phyloP scores from a whole-genome alignment of 2,113 vertebrate genomes.

The Trochalopteron elliotii region DNA sequence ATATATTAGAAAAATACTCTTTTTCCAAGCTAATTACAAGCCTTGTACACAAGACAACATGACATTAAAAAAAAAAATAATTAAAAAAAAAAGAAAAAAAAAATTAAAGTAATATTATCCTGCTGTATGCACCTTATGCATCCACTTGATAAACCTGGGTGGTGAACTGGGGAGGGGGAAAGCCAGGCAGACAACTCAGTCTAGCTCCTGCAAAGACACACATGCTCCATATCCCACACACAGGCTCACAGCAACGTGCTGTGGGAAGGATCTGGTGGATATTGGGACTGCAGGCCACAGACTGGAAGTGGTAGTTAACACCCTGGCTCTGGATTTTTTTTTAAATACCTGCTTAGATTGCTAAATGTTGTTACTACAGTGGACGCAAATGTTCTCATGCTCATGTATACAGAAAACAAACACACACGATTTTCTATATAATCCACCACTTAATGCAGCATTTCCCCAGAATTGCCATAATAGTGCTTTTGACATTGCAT shows the following conservation, averaged over 20 bases:
- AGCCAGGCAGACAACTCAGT: constrained; percentile 61
- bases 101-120: constrained; percentile 40
- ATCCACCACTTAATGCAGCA: constrained; percentile 43
- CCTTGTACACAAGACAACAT: constrained; percentile 73
- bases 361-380: neutral
- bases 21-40: constrained; percentile 75
- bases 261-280: neutral
- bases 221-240: neutral
- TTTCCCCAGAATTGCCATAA: constrained; percentile 57
- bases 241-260: neutral
- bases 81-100: neutral
- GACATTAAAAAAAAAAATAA: constrained; percentile 43
- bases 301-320: constrained; percentile 48
- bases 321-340: constrained; percentile 51
- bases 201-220: constrained; percentile 37
- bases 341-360: constrained; percentile 47
- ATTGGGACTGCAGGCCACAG: neutral
- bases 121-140: constrained; percentile 56
- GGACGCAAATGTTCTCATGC: constrained; percentile 28
- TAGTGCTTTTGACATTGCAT: constrained; percentile 57
- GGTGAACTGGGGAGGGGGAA: constrained; percentile 54
- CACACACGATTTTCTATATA: constrained; percentile 3
- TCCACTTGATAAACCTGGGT: constrained; percentile 62
- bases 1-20: constrained; percentile 82
- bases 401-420: constrained; percentile 40